Conservation (phyloP, 2,888 invertebrate genomes). For the Priocnemis perturbator region DNA sequence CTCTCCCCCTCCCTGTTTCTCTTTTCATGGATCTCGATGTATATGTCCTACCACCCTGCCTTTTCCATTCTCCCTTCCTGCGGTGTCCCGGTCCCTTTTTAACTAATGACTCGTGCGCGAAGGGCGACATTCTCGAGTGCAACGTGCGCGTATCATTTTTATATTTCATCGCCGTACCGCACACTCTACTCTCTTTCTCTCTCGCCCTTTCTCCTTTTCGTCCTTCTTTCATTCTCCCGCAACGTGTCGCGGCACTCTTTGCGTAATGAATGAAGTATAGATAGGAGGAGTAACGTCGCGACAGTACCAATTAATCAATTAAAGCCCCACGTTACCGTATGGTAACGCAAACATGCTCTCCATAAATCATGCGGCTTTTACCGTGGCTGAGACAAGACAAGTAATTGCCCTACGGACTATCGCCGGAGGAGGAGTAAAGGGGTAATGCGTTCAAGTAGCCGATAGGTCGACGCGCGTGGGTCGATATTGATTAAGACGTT, state of each 20-base stretch:
- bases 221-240: neutral
- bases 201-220: no score
- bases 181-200: no score
- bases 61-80: neutral
- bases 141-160: neutral
- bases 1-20: neutral
- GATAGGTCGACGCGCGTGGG: no score
- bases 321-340: conserved; percentile 14
- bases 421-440: neutral
- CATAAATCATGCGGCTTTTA: conserved; percentile 17
- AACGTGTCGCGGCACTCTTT: neutral
- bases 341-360: conserved; percentile 15
- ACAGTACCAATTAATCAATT: conserved; percentile 17
- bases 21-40: conserved; percentile 1
- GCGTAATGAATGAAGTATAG: conserved; percentile 6
- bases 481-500: no score
- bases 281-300: conserved; percentile 8
- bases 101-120: conserved; percentile 4
- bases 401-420: conserved; percentile 4
- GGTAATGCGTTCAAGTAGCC: no score
- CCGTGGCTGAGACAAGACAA: neutral
- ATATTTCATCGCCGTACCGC: neutral
- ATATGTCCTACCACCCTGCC: neutral
- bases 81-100: neutral
- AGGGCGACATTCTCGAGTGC: neutral